Conservation (phyloP, 37 sponge, comb jelly and placozoan species). For the Lycopodina hypogea region DNA sequence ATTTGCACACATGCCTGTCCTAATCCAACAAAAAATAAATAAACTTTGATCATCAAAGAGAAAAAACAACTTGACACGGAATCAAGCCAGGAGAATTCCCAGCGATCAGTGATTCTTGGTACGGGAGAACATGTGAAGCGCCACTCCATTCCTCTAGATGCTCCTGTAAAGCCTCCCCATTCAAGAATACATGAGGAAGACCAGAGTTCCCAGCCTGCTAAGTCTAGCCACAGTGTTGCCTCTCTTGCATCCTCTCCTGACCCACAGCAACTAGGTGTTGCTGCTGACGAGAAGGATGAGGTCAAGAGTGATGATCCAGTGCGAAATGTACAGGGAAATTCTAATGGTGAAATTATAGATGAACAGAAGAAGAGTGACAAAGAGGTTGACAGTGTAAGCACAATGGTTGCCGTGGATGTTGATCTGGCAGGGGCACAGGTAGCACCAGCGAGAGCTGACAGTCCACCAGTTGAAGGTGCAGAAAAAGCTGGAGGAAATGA, state of each 20-base stretch:
- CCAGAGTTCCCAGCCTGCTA: too few species aligned
- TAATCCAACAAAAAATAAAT: too few species aligned
- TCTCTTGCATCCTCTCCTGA: too few species aligned
- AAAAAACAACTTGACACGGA: too few species aligned
- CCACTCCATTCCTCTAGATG: neutral
- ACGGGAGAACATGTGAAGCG: conserved; percentile 37
- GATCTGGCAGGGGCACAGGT: too few species aligned
- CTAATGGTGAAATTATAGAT: neutral
- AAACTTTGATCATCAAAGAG: too few species aligned
- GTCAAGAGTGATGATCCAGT: neutral
- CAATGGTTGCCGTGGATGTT: neutral
- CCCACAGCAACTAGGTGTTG: neutral
- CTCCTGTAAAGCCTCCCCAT: conserved; percentile 45
- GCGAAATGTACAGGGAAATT: too few species aligned
- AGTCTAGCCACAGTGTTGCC: too few species aligned
- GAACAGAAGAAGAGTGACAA: neutral
- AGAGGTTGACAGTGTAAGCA: neutral
- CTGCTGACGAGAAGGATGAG: neutral
- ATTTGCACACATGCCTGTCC: too few species aligned
- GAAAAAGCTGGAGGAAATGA: neutral
- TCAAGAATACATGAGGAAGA: neutral
- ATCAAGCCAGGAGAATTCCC: neutral
- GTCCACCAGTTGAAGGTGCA: too few species aligned
- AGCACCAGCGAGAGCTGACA: too few species aligned
- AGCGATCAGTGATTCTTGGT: conserved; percentile 21